A percentile compares a stretch with the other conserved stretches of the same genome.
Evolutionary conservation across 2,797 vertebrate genomes (phyloP).

Genomic region (Urophycis tenuis): DNA sequence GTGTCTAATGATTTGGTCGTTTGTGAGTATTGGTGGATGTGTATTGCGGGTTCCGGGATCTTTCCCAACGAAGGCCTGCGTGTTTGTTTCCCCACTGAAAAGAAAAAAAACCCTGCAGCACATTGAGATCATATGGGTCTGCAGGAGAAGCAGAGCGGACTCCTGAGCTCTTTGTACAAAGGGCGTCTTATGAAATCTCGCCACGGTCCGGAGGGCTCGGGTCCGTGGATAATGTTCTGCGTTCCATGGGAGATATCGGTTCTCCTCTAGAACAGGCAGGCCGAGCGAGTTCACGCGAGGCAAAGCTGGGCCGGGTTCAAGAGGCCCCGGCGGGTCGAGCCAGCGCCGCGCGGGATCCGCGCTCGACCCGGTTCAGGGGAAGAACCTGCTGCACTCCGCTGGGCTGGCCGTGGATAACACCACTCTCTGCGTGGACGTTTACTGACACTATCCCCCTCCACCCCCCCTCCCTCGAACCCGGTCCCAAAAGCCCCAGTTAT

Average conservation of each 20-base stretch:
- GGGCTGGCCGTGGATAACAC: slow-evolving; percentile 13
- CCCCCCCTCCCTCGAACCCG: neutral
- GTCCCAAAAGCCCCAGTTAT: neutral
- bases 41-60: neutral
- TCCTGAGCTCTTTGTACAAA: neutral
- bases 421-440: neutral
- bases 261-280: slow-evolving; percentile 21
- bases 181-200: neutral
- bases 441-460: neutral
- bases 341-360: slow-evolving; percentile 38
- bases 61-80: neutral
- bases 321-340: slow-evolving; percentile 34
- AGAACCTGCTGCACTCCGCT: neutral
- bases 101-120: neutral
- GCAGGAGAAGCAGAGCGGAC: neutral
- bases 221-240: slow-evolving; percentile 2
- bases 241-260: slow-evolving; percentile 1
- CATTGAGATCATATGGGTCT: neutral
- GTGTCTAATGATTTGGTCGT: neutral
- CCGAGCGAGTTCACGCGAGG: slow-evolving; percentile 58
- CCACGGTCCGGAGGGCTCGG: neutral
- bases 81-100: neutral
- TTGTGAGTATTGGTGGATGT: neutral
- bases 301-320: slow-evolving; percentile 51
- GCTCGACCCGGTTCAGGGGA: slow-evolving; percentile 36